These are phyloP conservation scores for Caenorhabditis macrosperma DNA, from an alignment of 2,888 invertebrate genomes.

Conservation along the genomic window DNA sequence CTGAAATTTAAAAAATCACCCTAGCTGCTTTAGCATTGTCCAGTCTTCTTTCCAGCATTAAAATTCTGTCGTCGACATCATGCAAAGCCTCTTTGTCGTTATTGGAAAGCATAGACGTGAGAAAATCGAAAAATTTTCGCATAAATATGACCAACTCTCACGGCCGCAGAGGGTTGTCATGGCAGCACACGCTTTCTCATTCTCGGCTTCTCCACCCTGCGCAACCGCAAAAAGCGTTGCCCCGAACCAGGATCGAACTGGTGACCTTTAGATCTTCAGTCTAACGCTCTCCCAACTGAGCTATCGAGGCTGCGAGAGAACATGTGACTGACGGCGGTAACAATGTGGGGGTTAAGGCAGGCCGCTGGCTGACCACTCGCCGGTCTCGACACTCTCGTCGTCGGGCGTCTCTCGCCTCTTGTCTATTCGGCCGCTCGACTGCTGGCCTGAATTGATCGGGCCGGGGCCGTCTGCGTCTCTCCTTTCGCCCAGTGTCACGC, in stretches of 20 bases:
- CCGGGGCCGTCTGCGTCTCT: constrained; percentile 21
- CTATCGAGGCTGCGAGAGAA: constrained; percentile 57
- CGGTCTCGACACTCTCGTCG: not conserved
- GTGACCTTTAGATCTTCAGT: constrained; percentile 78
- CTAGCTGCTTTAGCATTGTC: constrained; percentile 63
- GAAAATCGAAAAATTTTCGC: too few species aligned
- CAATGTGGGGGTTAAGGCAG: not conserved
- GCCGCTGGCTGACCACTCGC: not conserved
- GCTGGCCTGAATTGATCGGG: constrained; percentile 55
- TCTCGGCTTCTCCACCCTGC: not conserved
- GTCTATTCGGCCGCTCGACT: not conserved
- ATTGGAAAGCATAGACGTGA: constrained; percentile 16
- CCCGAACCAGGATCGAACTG: constrained; percentile 75
- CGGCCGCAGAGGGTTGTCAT: not conserved
- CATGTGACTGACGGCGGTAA: not conserved
- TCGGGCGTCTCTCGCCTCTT: not conserved
- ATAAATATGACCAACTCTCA: not conserved
- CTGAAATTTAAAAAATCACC: constrained; percentile 31
- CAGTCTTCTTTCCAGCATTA: constrained; percentile 60
- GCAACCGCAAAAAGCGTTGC: constrained; percentile 47
- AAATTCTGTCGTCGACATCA: constrained; percentile 60
- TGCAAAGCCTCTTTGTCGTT: constrained; percentile 53
- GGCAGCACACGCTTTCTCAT: not conserved
- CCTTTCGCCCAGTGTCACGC: not conserved
- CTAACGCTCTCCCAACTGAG: constrained; percentile 78